A percentile compares a stretch with the other conserved stretches of the same genome.
Conservation (phyloP, 2,113 vertebrate genomes). For the Tichodroma muraria region DNA sequence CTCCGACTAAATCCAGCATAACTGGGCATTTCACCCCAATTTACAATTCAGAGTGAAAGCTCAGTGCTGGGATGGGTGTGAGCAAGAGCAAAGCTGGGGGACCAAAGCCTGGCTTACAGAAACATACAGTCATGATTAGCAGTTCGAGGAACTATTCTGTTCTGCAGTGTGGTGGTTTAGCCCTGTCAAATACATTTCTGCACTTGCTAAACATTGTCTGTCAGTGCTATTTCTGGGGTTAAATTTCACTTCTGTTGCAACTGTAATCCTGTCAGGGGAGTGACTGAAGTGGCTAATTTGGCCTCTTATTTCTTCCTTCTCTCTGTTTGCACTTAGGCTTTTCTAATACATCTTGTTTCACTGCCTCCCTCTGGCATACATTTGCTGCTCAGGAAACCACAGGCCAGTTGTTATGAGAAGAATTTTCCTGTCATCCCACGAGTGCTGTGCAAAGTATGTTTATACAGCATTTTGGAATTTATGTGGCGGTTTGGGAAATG, state of each 20-base stretch:
- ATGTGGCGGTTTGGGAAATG: not conserved
- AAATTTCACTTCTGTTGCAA: not conserved
- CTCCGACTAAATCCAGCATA: not conserved
- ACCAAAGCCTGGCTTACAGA: not conserved
- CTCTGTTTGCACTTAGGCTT: not conserved
- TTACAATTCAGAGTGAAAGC: not conserved
- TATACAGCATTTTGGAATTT: not conserved
- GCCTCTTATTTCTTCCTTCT: not conserved
- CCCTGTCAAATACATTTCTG: not conserved
- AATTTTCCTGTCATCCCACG: not conserved
- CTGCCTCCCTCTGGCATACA: not conserved
- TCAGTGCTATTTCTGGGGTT: not conserved
- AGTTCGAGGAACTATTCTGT: not conserved
- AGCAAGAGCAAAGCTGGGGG: not conserved
- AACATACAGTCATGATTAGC: accelerated
- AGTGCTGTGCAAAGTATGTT: not conserved
- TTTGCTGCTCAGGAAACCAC: conserved; percentile 8
- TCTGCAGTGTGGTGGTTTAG: no score
- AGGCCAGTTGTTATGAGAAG: not conserved
- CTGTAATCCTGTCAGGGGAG: not conserved
- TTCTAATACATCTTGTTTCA: not conserved
- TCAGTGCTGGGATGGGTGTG: not conserved
- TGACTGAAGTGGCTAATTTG: not conserved
- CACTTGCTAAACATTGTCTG: not conserved
- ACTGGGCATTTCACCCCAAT: not conserved